A percentile compares a stretch with the other conserved stretches of the same genome.
Evolutionary conservation across 2,113 vertebrate genomes (phyloP).

Genomic region (Agapornis roseicollis): DNA sequence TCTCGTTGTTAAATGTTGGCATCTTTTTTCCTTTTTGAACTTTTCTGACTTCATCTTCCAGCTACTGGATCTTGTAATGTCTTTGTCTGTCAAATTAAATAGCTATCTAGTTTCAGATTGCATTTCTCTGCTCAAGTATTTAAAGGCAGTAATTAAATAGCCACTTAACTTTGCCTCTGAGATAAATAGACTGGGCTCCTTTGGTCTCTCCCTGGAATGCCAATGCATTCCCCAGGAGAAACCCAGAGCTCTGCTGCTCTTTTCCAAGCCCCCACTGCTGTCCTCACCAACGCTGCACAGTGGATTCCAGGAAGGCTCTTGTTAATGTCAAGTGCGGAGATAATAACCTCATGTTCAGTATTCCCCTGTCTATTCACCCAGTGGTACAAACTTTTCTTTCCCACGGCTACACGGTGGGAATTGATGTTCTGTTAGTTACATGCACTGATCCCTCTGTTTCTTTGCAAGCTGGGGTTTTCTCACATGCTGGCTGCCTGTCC

Average conservation of each 20-base stretch:
- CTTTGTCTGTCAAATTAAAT: constrained; percentile 39
- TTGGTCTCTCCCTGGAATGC: neutral
- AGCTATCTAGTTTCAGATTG: neutral
- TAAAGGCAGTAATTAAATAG: constrained; percentile 49
- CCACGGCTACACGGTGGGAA: constrained; percentile 25
- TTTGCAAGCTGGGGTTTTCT: neutral
- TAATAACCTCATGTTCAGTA: neutral
- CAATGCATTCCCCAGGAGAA: neutral
- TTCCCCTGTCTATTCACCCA: constrained; percentile 56
- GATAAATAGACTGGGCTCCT: neutral
- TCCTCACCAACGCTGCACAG: neutral
- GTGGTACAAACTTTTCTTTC: neutral
- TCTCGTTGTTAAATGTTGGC: neutral
- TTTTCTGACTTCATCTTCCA: constrained; percentile 7
- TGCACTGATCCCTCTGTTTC: neutral
- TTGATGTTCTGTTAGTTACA: neutral
- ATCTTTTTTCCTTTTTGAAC: constrained; percentile 7
- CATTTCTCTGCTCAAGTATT: neutral
- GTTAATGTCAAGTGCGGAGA: neutral
- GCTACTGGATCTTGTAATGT: neutral
- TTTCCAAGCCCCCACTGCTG: neutral
- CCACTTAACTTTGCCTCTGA: neutral
- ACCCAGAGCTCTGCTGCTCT: neutral
- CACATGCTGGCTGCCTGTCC: neutral
- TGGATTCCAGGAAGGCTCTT: neutral